phyloP scores from a whole-genome alignment of 2,797 vertebrate genomes.

The Harpagifer antarcticus region DNA sequence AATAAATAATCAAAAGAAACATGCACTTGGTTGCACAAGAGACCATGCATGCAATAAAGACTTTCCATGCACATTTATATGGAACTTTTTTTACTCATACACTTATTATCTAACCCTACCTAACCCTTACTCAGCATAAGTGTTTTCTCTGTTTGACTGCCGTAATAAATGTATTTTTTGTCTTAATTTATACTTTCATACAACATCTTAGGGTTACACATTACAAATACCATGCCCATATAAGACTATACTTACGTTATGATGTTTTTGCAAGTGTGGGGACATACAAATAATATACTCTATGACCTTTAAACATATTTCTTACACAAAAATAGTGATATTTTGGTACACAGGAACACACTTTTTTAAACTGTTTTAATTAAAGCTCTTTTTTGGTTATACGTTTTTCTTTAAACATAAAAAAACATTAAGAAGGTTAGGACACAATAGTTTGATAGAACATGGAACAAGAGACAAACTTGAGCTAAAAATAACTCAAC shows the following conservation, averaged over 20 bases:
- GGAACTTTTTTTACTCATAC: too few species aligned
- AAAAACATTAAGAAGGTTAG: too few species aligned
- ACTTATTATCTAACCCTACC: too few species aligned
- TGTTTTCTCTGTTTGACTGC: neutral
- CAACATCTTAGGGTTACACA: neutral
- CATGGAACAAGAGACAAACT: neutral
- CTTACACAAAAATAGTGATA: neutral
- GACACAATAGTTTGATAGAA: too few species aligned
- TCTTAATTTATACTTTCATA: too few species aligned
- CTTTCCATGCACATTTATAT: neutral
- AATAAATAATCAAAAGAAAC: neutral
- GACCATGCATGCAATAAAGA: conserved; percentile 45
- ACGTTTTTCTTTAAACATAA: neutral
- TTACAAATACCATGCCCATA: too few species aligned
- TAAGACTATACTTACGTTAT: neutral
- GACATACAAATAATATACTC: neutral
- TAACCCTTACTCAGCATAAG: neutral
- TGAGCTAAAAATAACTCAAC: too few species aligned
- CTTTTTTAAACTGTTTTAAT: too few species aligned
- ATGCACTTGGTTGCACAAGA: neutral
- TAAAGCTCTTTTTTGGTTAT: neutral
- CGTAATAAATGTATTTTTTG: neutral
- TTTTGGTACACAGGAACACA: neutral
- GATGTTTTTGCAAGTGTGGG: neutral
- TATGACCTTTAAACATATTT: neutral